Evolutionary conservation across 2,113 vertebrate species (phyloP), one percentile per base, ranked within the genome.

Genomic region (Chrysochloris asiatica): DNA sequence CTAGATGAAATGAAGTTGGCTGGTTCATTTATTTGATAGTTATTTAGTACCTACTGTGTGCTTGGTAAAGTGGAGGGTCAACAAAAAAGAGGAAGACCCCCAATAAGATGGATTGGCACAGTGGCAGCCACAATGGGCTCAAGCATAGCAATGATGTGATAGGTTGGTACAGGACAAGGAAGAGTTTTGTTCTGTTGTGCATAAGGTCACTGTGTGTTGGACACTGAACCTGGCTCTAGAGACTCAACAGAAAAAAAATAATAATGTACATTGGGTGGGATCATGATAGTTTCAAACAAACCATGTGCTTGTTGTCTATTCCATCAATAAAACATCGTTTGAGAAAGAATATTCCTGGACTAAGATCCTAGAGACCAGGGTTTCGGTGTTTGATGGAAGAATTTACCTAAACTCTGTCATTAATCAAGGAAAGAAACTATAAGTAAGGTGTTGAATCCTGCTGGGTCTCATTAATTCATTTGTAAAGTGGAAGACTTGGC

Each of bases 21-120:
- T 67, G n/a, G 33, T 78, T 94, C 33, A 5, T 89, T 83, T 78
- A 91, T 48, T 72, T 8, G 36, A 83, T 84, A 71, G 61, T 54
- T 87, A 85, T 22, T 83, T 76, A 92, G 56, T 26, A 73, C 69
- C 45, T 88, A 47, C 1, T 80, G 4, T 67, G 24, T 94, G 59
- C 26, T 30, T 50, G 48, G 48, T 10, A 50, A 16, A 50, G 48
- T 50, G 16, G 48, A n/a, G n/a, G n/a, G 48, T 10, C 48, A 50
- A 16, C 9, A 16, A 10, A 50, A 50, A 16, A 50, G 48, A 50
- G 16, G 48, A 50, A 50, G 16, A 50, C 9, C 16, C 16, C 48
- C 48, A n/a, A 50, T 50, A 16, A 50, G 48, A 50, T 50, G 48
- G 16, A 50, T 50, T 50, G 48, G 16, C 48, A 10, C 48, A 50